Conservation (phyloP, 2,113 vertebrate genomes). For the Hippocampus barbouri region DNA sequence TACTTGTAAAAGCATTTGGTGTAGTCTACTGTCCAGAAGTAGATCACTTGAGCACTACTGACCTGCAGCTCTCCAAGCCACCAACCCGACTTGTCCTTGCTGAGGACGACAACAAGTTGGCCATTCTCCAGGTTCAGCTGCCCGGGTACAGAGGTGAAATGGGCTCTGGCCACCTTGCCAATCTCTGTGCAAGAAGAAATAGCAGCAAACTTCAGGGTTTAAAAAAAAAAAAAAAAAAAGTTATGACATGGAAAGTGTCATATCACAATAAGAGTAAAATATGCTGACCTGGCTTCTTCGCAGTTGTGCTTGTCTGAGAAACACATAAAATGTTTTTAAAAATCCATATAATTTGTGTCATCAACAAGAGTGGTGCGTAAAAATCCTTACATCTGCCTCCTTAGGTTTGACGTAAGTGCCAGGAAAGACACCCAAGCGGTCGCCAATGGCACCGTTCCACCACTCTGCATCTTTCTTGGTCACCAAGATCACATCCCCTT, state of each 20-base stretch:
- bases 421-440: conserved; percentile 85
- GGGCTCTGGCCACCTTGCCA: conserved; percentile 82
- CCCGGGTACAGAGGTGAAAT: conserved; percentile 77
- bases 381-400: conserved; percentile 81
- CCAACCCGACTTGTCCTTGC: conserved; percentile 89
- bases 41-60: conserved; percentile 13
- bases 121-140: conserved; percentile 86
- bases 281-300: conserved; percentile 83
- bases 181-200: conserved; percentile 75
- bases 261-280: background rate
- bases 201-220: background rate
- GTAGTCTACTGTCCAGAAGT: background rate
- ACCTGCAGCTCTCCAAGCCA: conserved; percentile 98
- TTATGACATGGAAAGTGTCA: background rate
- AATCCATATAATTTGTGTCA: background rate
- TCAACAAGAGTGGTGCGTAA: background rate
- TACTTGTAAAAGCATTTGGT: background rate
- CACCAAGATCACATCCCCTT: conserved; percentile 88
- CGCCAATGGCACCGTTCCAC: conserved; percentile 88
- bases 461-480: conserved; percentile 91
- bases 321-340: background rate
- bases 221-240: background rate
- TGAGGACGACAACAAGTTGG: conserved; percentile 88
- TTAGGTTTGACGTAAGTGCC: conserved; percentile 92
- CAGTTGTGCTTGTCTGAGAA: conserved; percentile 73